Conservation (phyloP, 2,888 invertebrate species). For the Matsumyia berberina region DNA sequence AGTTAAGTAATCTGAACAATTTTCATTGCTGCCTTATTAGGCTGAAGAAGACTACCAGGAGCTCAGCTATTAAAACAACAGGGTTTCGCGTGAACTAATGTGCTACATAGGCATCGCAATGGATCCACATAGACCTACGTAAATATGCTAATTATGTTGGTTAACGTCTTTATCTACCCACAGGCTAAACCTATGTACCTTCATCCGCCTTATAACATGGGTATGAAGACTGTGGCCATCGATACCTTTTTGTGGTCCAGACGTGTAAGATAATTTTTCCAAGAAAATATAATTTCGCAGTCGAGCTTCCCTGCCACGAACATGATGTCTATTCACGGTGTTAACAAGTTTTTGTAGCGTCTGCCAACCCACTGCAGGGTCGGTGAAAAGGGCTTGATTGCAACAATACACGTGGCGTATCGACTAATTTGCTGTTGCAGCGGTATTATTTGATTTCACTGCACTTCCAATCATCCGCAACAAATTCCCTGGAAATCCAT, state of each 20-base stretch:
- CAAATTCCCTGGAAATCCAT: constrained; percentile 23
- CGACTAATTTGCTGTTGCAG: not conserved
- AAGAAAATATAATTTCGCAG: not conserved
- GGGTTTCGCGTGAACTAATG: too few relatives aligned
- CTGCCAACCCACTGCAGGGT: not conserved
- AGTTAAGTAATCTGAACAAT: too few relatives aligned
- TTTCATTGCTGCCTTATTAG: too few relatives aligned
- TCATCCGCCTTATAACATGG: too few relatives aligned
- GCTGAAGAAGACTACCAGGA: too few relatives aligned
- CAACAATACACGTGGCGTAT: not conserved
- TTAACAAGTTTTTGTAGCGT: not conserved
- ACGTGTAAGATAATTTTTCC: not conserved
- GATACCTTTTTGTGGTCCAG: not conserved
- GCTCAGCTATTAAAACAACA: too few relatives aligned
- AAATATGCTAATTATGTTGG: too few relatives aligned
- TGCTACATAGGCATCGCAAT: too few relatives aligned
- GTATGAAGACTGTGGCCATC: not conserved
- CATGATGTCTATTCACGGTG: not conserved
- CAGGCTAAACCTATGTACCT: too few relatives aligned
- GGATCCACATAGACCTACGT: too few relatives aligned
- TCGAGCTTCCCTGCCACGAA: not conserved
- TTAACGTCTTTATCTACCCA: too few relatives aligned
- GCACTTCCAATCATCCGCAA: constrained; percentile 24
- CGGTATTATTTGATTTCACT: constrained; percentile 19
- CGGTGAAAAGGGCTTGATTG: not conserved